A percentile compares a stretch with the other conserved stretches of the same genome.
phyloP scores from a whole-genome alignment of 2,888 invertebrate species.

The Diaphora mendica region DNA sequence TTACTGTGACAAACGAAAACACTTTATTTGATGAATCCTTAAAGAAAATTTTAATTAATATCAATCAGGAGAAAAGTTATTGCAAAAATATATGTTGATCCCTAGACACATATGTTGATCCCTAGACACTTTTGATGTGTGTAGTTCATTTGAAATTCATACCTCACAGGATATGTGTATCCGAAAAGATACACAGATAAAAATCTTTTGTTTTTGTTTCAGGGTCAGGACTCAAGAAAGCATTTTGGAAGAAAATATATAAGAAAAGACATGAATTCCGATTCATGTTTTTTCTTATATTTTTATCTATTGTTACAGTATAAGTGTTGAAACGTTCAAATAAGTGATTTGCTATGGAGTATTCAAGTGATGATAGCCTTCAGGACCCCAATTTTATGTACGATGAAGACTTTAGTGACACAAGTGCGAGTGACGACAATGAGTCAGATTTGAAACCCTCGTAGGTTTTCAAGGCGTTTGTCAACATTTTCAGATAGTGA shows the following conservation, averaged over 20 bases:
- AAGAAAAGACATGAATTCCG: conserved; percentile 4
- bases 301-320: background rate
- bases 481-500: background rate
- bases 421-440: background rate
- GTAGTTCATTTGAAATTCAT: conserved; percentile 11
- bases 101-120: background rate
- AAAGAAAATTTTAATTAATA: too few relatives aligned
- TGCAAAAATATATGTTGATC: conserved; percentile 12
- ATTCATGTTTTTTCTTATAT: conserved; percentile 12
- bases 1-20: too few relatives aligned
- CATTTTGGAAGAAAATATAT: conserved; percentile 1
- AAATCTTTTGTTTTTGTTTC: background rate
- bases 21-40: too few relatives aligned
- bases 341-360: conserved; percentile 3
- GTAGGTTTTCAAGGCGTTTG: conserved; percentile 1
- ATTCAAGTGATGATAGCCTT: background rate
- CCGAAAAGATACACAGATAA: background rate
- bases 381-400: background rate
- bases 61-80: too few relatives aligned
- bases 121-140: too few relatives aligned
- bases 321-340: conserved; percentile 2
- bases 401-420: background rate
- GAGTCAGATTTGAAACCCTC: background rate
- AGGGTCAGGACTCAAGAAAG: conserved; percentile 1
- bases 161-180: conserved; percentile 7